Conservation (phyloP, 2,888 invertebrate species). For the Apantesis nais region DNA sequence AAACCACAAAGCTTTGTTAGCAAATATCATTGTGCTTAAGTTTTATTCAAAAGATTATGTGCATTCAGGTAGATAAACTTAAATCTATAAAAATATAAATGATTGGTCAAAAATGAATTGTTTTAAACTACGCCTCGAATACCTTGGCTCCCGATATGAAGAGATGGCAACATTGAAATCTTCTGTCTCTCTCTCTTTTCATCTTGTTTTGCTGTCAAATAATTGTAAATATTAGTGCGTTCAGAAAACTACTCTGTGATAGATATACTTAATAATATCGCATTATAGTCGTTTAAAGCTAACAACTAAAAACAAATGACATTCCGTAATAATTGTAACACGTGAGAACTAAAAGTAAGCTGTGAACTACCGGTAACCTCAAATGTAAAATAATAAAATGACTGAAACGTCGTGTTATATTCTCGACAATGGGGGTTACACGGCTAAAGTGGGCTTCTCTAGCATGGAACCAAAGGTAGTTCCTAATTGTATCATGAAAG, state of each 20-base stretch:
- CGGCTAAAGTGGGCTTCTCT: slow-evolving; percentile 94
- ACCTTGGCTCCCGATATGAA: no score
- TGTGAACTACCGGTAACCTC: slow-evolving; percentile 53
- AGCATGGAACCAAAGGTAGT: slow-evolving; percentile 89
- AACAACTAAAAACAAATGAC: not conserved
- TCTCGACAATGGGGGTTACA: slow-evolving; percentile 95
- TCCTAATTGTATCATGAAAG: slow-evolving; percentile 99
- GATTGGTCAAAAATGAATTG: no score
- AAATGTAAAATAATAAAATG: slow-evolving; percentile 54
- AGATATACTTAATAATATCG: not conserved
- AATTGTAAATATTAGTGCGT: not conserved
- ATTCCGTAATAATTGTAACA: not conserved
- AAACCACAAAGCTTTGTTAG: no score
- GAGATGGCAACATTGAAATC: not conserved
- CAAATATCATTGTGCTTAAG: no score
- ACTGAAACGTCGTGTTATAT: slow-evolving; percentile 86
- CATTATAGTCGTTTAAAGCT: not conserved
- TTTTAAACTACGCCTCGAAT: no score
- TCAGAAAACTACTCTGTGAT: not conserved
- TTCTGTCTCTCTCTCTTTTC: not conserved
- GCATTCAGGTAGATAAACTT: no score
- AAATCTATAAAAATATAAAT: no score
- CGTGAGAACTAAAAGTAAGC: no score
- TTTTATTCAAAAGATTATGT: no score
- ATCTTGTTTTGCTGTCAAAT: not conserved